Percentiles rank a stretch among this genome's conserved stretches.
These are phyloP conservation scores for Tetropium fuscum DNA, from an alignment of 2,888 invertebrate genomes.

Conservation along the genomic window DNA sequence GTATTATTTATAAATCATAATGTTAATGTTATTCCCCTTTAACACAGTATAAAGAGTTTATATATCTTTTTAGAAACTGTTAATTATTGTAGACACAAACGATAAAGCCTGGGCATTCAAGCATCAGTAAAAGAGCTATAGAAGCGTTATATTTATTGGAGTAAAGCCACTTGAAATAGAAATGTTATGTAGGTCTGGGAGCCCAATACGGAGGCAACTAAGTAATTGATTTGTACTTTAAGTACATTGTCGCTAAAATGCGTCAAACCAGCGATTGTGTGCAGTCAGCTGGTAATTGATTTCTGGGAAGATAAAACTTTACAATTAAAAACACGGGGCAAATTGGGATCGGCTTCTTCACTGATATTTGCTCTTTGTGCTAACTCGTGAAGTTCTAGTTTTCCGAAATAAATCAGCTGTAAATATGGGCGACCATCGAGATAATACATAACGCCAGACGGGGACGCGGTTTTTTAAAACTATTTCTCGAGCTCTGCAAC, in stretches of 20 bases:
- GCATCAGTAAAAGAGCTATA: neutral
- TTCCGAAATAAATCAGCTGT: conserved; percentile 1
- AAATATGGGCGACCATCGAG: neutral
- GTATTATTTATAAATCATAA: too few species aligned
- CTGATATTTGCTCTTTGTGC: neutral
- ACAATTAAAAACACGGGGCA: conserved; percentile 15
- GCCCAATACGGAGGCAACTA: conserved; percentile 2
- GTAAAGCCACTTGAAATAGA: conserved; percentile 12
- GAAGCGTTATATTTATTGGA: conserved; percentile 9
- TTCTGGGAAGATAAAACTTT: conserved; percentile 19
- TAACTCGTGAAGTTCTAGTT: neutral
- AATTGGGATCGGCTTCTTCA: conserved; percentile 22
- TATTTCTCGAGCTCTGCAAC: too few species aligned
- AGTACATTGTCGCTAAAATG: conserved; percentile 19
- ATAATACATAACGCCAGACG: neutral
- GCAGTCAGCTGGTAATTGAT: conserved; percentile 18
- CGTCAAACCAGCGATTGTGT: conserved; percentile 15
- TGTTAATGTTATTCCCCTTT: too few species aligned
- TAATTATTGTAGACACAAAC: too few species aligned
- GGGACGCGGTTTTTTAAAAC: too few species aligned
- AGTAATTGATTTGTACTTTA: conserved; percentile 21
- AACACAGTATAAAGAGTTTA: too few species aligned
- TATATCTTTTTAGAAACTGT: too few species aligned
- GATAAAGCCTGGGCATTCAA: neutral
- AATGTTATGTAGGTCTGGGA: neutral